Base-by-base conservation (phyloP, 2,888 invertebrate genomes). In the Epistrophe eligans region DNA sequence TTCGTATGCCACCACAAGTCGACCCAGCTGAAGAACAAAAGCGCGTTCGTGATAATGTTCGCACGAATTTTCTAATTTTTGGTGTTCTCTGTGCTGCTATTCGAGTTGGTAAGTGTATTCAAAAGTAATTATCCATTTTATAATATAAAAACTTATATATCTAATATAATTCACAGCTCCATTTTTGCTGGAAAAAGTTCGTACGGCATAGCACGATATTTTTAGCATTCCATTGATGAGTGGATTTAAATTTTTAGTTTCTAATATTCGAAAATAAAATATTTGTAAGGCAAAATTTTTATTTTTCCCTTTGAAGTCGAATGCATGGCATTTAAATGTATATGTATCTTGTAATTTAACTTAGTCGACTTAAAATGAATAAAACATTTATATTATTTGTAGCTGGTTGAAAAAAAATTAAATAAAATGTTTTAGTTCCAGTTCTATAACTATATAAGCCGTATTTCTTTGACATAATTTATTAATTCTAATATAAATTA, bases 1-100 rank as follows among this genome's bases (percentile, higher is more conserved):
- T 93, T 84, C 93, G 93, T 7, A 90, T 93, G 88, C 91, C 92
- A 71, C 89, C 90, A 55, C 92, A 92, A 91, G 90, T 91, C 48
- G 93, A 93, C 85, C 92, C 93, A 4, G 92, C 92, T 4, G 93
- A 93, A 77, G 93, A 93, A 66, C 90, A 91, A 24, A 92, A 91
- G 73, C 91, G 91, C 8, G 92, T 92, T 3, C 88, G 91, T 2
- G 90, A 92, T 2, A 91, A 92, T 74, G 93, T 93, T 1, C 90
- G 91, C 15, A 90, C 90, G 13, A 93, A 93, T 82, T 89, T 93
- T 40, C 52, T 92, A 10, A 89, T 92, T 40, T 93, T 93, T 80
- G 89, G 90, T 10, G 89, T 90, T 0, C 76, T 93, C 0, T 91
- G 91, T 73, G 89, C 89, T 3, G 91, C 91, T 0, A 92, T 93